phyloP scores from a whole-genome alignment of 2,888 invertebrate species.

The Rotaria magnacalcarata region DNA sequence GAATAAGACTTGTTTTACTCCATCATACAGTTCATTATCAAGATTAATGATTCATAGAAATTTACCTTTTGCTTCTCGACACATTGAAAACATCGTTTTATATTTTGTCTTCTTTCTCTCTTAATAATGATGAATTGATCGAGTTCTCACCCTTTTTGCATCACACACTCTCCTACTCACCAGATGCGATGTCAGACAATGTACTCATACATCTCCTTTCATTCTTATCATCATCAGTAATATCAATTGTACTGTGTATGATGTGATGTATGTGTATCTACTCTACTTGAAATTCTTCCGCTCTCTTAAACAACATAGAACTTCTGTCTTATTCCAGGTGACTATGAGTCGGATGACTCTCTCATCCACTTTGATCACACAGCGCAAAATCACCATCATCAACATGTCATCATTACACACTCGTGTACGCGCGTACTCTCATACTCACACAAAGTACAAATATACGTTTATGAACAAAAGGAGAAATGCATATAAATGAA shows the following conservation, averaged over 20 bases:
- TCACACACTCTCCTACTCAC: neutral
- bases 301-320: neutral
- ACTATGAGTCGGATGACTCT: neutral
- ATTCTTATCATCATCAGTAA: neutral
- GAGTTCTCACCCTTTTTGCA: neutral
- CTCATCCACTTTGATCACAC: slow-evolving; percentile 12
- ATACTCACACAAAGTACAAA: neutral
- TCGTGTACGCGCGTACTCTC: neutral
- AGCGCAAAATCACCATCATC: neutral
- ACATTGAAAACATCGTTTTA: neutral
- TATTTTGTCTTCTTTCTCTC: neutral
- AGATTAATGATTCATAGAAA: neutral
- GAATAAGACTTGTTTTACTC: neutral
- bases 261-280: neutral
- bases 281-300: neutral
- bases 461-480: neutral
- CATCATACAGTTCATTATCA: neutral
- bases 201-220: neutral
- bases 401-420: slow-evolving; percentile 6
- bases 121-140: slow-evolving; percentile 2
- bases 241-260: neutral
- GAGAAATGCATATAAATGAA: slow-evolving; percentile 23
- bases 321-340: neutral
- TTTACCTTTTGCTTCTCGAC: neutral
- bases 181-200: slow-evolving; percentile 24